Conservation (phyloP, 2,113 vertebrate species). For the Rostratula benghalensis region DNA sequence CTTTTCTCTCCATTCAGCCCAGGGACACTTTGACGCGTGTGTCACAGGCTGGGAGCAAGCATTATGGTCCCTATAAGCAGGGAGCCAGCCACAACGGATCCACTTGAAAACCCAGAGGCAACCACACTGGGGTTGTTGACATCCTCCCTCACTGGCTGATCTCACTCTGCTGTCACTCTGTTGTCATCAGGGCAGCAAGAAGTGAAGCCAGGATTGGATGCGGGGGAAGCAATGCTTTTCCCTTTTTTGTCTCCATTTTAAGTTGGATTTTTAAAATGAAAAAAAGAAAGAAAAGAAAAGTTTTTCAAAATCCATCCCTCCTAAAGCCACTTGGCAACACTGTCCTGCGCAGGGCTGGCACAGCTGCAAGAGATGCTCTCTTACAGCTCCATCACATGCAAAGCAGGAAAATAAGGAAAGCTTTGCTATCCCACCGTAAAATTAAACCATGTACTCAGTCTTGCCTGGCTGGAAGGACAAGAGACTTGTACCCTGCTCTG, state of each 20-base stretch:
- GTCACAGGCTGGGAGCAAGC: background rate
- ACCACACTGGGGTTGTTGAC: background rate
- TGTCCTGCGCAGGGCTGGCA: background rate
- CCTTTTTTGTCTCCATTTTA: background rate
- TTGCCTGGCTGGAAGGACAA: background rate
- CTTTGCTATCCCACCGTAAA: background rate
- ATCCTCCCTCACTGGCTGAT: background rate
- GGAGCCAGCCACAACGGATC: background rate
- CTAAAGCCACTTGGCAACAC: background rate
- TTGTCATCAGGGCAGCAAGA: background rate
- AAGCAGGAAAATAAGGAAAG: background rate
- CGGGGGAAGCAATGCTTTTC: background rate
- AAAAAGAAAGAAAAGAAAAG: background rate
- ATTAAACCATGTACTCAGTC: accelerated
- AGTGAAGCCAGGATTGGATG: background rate
- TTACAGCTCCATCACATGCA: background rate
- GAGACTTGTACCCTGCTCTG: background rate
- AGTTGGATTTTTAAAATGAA: background rate
- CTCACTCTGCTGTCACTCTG: background rate
- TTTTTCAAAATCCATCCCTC: background rate
- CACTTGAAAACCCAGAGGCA: background rate
- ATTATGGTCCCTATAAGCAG: background rate
- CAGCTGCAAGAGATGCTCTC: background rate
- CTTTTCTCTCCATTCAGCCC: background rate
- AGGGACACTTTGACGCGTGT: background rate